Percentiles rank a stretch among this genome's conserved stretches.
Conservation (phyloP, 2,888 invertebrate genomes). For the Tenthredo notha region DNA sequence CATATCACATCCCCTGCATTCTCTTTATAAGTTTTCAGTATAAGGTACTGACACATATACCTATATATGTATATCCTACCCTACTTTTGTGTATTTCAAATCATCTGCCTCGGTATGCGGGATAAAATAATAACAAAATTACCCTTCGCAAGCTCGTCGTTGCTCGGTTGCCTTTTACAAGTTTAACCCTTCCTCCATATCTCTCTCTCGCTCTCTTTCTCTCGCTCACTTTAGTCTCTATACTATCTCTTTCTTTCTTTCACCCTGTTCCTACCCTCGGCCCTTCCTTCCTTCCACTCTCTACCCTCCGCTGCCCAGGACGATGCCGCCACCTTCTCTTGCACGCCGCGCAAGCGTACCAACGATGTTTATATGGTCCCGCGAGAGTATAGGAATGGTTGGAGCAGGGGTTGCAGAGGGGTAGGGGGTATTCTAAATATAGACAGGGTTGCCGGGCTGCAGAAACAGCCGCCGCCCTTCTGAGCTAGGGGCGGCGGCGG, state of each 20-base stretch:
- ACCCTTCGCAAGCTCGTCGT: conserved; percentile 41
- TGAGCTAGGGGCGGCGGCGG: conserved; percentile 70
- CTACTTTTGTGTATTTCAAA: conserved; percentile 29
- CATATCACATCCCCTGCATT: not conserved
- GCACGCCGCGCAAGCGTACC: conserved; percentile 65
- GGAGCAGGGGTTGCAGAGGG: conserved; percentile 30
- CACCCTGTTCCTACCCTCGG: not conserved
- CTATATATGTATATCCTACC: no score
- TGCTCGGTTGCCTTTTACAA: conserved; percentile 44
- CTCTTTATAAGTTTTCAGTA: not conserved
- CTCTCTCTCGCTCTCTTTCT: not conserved
- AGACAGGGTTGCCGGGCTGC: conserved; percentile 78
- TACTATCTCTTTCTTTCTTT: not conserved
- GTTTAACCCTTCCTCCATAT: conserved; percentile 39
- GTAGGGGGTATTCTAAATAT: conserved; percentile 73
- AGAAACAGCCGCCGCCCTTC: conserved; percentile 78
- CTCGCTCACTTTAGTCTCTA: not conserved
- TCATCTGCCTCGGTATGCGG: conserved; percentile 28
- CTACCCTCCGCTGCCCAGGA: conserved; percentile 29
- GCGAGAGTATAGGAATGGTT: conserved; percentile 58
- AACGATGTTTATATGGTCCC: conserved; percentile 71
- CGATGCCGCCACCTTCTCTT: conserved; percentile 21
- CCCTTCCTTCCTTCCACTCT: conserved; percentile 1
- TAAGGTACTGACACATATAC: not conserved
- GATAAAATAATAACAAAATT: conserved; percentile 62